Percentiles rank a stretch among this genome's conserved stretches.
Conservation (phyloP, 1,140 invertebrate species). For the Amphibalanus amphitrite region DNA sequence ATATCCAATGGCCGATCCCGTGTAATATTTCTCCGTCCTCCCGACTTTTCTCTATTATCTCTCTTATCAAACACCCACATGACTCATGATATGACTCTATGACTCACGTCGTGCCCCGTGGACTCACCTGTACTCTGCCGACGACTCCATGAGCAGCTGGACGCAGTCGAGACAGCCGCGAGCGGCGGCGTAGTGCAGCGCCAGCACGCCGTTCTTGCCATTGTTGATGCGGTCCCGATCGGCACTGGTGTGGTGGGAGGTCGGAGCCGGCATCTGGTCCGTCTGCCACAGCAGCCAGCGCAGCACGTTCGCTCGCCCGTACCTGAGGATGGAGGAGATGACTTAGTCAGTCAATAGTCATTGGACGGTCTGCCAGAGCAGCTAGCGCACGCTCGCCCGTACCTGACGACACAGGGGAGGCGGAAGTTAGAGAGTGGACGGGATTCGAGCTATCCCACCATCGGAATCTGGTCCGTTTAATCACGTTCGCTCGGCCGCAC, state of each 20-base stretch:
- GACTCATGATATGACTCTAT: no score
- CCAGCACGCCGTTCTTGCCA: slow-evolving; percentile 37
- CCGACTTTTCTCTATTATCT: no score
- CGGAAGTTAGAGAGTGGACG: no score
- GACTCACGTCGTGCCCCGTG: no score
- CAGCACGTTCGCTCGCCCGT: slow-evolving; percentile 36
- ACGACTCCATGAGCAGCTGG: slow-evolving; percentile 51
- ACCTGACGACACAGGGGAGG: no score
- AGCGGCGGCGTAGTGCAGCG: slow-evolving; percentile 67
- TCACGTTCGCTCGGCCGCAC: no score
- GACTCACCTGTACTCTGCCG: slow-evolving; percentile 50
- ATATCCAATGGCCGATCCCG: no score
- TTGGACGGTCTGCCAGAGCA: slow-evolving; percentile 38
- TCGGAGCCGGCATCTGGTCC: slow-evolving; percentile 35
- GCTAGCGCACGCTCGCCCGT: slow-evolving; percentile 39
- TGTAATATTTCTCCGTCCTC: no score
- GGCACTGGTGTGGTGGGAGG: slow-evolving; percentile 21
- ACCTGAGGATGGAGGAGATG: slow-evolving; percentile 23
- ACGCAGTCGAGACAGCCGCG: slow-evolving; percentile 66
- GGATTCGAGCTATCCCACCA: no score
- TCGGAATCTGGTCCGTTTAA: no score
- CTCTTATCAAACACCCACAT: no score
- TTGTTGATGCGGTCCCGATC: slow-evolving; percentile 26
- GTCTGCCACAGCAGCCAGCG: slow-evolving; percentile 40
- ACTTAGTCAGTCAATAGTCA: no score